Conservation (phyloP, 2,113 vertebrate genomes). For the Glaucidium brasilianum region DNA sequence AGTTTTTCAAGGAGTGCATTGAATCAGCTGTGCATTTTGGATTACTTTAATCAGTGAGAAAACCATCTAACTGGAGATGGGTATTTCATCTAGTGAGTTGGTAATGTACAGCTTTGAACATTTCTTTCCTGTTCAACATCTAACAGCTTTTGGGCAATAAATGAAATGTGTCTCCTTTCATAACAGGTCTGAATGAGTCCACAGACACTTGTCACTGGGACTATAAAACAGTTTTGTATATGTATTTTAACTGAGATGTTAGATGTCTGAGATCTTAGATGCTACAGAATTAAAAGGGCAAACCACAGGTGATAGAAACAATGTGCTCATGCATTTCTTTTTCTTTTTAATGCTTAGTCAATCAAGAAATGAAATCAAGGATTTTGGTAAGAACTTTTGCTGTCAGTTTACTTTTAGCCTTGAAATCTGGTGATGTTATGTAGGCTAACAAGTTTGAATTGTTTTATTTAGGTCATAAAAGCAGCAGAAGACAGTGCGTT, state of each 20-base stretch:
- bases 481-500: conserved; percentile 91
- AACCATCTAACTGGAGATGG: rapidly evolving
- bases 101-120: neutral
- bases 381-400: conserved; percentile 84
- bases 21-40: neutral
- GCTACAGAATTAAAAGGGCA: neutral
- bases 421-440: neutral
- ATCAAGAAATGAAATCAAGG: conserved; percentile 91
- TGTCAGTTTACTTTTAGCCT: neutral
- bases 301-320: neutral
- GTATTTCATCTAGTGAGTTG: neutral
- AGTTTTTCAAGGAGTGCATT: neutral
- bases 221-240: neutral
- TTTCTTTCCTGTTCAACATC: neutral
- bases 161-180: neutral
- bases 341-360: conserved; percentile 72
- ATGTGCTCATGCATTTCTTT: neutral
- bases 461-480: conserved; percentile 86
- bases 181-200: neutral
- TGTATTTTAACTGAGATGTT: neutral
- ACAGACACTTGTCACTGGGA: neutral
- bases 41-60: neutral
- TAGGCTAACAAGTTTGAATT: neutral
- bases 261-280: neutral
- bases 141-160: neutral